Evolutionary conservation across 1,140 invertebrate genomes (phyloP).

Genomic region (Nebria ingens): DNA sequence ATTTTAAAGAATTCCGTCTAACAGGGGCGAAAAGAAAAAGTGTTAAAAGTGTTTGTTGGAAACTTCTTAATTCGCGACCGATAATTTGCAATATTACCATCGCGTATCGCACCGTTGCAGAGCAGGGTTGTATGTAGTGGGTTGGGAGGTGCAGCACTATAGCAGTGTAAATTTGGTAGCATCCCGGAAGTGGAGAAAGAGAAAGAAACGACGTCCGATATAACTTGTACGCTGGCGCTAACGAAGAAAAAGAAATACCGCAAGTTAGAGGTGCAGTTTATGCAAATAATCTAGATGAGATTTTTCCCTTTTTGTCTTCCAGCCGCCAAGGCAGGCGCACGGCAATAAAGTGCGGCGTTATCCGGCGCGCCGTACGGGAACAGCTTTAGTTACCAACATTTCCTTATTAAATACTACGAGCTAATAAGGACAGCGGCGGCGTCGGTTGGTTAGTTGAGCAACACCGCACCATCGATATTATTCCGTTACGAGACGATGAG

Average conservation of each 20-base stretch:
- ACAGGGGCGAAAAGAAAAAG: too few species aligned
- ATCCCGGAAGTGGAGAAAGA: too few species aligned
- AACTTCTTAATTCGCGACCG: conserved; percentile 4
- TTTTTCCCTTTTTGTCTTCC: conserved; percentile 15
- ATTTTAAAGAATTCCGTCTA: too few species aligned
- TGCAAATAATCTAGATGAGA: conserved; percentile 23
- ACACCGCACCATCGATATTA: too few species aligned
- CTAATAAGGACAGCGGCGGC: not conserved
- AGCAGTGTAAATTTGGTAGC: not conserved
- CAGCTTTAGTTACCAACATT: conserved; percentile 8
- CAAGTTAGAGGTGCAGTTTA: conserved; percentile 18
- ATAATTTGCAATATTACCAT: conserved; percentile 1
- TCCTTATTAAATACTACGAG: conserved; percentile 5
- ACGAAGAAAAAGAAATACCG: not conserved
- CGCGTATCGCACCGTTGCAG: not conserved
- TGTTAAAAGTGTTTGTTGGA: too few species aligned
- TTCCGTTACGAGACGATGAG: too few species aligned
- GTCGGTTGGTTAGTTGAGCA: not conserved
- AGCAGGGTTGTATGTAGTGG: not conserved
- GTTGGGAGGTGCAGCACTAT: too few species aligned
- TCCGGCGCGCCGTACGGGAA: conserved; percentile 1
- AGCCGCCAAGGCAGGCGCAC: not conserved
- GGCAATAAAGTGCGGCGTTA: conserved; percentile 18
- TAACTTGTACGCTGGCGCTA: not conserved
- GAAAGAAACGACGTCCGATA: not conserved